Conservation (phyloP, 2,797 vertebrate genomes). For the Acipenser ruthenus region DNA sequence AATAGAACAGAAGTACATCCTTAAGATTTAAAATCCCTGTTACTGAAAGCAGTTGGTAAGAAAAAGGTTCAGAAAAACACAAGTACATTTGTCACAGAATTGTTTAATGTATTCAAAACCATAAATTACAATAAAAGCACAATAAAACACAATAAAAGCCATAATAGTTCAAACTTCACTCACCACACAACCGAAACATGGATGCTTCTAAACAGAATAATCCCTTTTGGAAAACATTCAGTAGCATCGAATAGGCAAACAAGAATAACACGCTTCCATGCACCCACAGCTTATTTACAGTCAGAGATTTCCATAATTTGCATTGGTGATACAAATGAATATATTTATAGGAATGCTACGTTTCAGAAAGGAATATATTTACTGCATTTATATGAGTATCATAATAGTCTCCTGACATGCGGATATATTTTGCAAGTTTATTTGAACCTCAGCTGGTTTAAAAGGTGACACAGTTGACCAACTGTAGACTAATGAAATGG, state of each 20-base stretch:
- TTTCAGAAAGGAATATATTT: conserved; percentile 28
- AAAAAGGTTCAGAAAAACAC: too few relatives aligned
- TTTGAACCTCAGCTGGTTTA: conserved; percentile 4
- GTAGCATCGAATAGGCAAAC: conserved; percentile 31
- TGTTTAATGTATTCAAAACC: conserved; percentile 28
- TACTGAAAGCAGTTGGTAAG: too few relatives aligned
- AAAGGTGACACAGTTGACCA: conserved; percentile 18
- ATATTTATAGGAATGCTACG: conserved; percentile 24
- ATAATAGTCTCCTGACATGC: conserved; percentile 31
- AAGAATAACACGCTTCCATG: conserved; percentile 29
- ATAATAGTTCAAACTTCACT: conserved; percentile 34
- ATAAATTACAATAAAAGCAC: conserved; percentile 41
- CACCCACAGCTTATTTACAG: conserved; percentile 18
- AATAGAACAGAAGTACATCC: too few relatives aligned
- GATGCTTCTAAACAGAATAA: conserved; percentile 45
- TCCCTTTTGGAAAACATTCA: conserved; percentile 33
- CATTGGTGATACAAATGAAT: conserved; percentile 22
- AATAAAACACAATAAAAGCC: conserved; percentile 35
- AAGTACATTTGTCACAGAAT: too few relatives aligned
- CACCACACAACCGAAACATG: conserved; percentile 49
- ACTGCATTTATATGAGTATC: conserved; percentile 27
- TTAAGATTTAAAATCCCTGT: too few relatives aligned
- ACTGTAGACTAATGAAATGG: conserved; percentile 32
- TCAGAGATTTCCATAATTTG: not conserved
- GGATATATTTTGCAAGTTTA: not conserved